Base-by-base conservation (phyloP, 1,140 invertebrate genomes). In the Druon quercuslanigerum region DNA sequence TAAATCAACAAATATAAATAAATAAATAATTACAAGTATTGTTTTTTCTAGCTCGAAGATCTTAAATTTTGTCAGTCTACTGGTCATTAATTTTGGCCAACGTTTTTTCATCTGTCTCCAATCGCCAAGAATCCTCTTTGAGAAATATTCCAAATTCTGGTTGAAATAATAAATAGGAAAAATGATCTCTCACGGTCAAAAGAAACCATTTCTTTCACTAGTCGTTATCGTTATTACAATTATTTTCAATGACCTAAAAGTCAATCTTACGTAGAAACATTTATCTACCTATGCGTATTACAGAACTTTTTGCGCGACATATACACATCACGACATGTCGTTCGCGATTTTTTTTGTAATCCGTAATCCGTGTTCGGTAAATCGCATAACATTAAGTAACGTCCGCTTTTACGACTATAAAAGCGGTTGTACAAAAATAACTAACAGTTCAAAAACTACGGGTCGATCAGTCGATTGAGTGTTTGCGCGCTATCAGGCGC, bases 381-480 rank as follows among this genome's bases (percentile, higher is more conserved):
- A 80, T 80, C 56, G 71, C 57, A 33, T 80, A 79, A 76, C 76
- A 81, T 82, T 84, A 82, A 82, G 82, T 80, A 84, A 82, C 81
- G 82, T 85, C 79, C 84, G 76, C 74, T 83, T 84, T 84, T 81
- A 83, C 78, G 56, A 66, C 78, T 82, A 86, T 79, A 86, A 86
- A 85, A 85, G 81, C 79, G 80, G 79, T 79, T 76, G 77, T 83
- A 87, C 81, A 82, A 86, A 85, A 84, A 81, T 85, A 83, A 81
- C 72, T 80, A 84, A 83, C 72, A 78, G 79, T 78, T 77, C 52
- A 60, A 73, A 79, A 79, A 76, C 74, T 83, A 81, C 79, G 75
- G 73, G 51, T 83, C 77, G 76, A 84, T 86, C 82, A 86, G 84
- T 86, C 83, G 72, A 79, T 81, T 79, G 74, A 66, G 60, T 66